Evolutionary conservation across 64 coral and sea anemone species (phyloP).

Genomic region (Anthopleura sola): DNA sequence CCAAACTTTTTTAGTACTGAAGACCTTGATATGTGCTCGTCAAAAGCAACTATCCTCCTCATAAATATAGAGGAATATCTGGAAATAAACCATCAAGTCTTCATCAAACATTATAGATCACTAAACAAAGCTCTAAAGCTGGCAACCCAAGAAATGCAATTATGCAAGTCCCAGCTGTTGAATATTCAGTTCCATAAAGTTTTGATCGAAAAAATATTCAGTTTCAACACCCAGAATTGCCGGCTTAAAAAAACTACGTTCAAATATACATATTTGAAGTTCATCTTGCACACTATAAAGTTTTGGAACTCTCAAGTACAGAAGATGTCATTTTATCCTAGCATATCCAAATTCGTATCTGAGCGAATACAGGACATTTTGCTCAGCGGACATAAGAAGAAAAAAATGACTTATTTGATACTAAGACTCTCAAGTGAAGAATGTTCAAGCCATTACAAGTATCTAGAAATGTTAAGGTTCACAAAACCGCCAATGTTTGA

Average conservation of each 20-base stretch:
- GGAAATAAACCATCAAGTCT: not conserved
- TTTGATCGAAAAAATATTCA: not conserved
- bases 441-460: not conserved
- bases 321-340: slow-evolving; percentile 20
- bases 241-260: not conserved
- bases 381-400: slow-evolving; percentile 12
- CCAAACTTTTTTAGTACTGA: not conserved
- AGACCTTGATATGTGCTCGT: not conserved
- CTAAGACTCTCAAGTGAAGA: not conserved
- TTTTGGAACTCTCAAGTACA: slow-evolving; percentile 1
- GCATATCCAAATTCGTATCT: slow-evolving; percentile 34
- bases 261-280: not conserved
- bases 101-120: not conserved
- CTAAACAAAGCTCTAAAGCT: not conserved
- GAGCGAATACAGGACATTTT: slow-evolving; percentile 45
- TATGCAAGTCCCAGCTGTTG: not conserved
- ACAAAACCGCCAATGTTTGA: slow-evolving; percentile 25
- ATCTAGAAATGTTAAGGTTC: slow-evolving; percentile 25
- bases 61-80: not conserved
- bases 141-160: not conserved
- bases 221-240: not conserved
- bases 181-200: not conserved
- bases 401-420: not conserved
- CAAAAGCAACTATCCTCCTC: not conserved
- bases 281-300: not conserved